These are phyloP conservation scores for Gnathonemus echidnorhynchus DNA, from an alignment of 2,113 vertebrate genomes.

Conservation along the genomic window DNA sequence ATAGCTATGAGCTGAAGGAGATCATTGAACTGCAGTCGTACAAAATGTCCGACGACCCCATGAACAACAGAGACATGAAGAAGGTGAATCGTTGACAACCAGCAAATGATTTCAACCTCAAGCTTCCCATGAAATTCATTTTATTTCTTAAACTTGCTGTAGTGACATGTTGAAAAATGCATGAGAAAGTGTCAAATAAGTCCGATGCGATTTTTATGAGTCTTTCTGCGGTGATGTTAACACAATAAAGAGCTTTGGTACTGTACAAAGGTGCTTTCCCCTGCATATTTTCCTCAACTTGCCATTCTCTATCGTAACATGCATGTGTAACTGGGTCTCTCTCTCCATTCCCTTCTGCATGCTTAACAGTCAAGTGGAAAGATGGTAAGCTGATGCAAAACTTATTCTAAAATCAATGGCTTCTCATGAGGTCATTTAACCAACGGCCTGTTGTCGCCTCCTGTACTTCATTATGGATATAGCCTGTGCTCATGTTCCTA, in stretches of 20 bases:
- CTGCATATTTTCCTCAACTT: background rate
- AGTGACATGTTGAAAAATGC: background rate
- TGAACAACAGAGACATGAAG: conserved; percentile 91
- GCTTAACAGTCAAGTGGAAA: conserved; percentile 92
- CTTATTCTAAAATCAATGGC: conserved; percentile 39
- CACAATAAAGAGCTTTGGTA: background rate
- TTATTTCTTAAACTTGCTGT: background rate
- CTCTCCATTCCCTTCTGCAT: conserved; percentile 61
- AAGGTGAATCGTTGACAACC: conserved; percentile 63
- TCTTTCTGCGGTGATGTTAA: background rate
- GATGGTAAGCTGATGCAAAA: conserved; percentile 80
- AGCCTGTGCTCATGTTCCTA: background rate
- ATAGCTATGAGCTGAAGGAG: conserved; percentile 93
- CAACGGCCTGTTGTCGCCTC: background rate
- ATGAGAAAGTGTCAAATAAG: background rate
- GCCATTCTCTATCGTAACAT: background rate
- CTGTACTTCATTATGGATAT: background rate
- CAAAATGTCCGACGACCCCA: conserved; percentile 93
- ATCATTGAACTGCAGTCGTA: conserved; percentile 87
- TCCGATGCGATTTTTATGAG: background rate
- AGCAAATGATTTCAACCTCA: background rate
- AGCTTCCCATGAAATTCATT: background rate
- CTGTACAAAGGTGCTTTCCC: background rate
- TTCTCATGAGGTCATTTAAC: background rate
- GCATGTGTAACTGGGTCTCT: conserved; percentile 66